Base-by-base conservation (phyloP, 2,888 invertebrate species). In the Hirtodrosophila cameraria region DNA sequence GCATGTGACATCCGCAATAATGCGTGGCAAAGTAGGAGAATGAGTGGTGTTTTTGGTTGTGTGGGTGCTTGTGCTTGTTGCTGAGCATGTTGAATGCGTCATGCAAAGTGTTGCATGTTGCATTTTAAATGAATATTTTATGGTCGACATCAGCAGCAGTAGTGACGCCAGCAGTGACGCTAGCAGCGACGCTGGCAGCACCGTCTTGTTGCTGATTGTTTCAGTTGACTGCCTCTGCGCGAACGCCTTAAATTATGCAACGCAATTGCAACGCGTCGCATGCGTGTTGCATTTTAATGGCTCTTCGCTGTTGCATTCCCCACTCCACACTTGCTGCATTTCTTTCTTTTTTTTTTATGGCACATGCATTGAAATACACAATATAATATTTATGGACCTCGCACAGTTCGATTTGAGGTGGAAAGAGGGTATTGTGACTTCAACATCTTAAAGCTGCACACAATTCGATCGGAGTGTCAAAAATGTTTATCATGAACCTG, bases 51-150 rank as follows among this genome's bases (percentile, higher is more conserved):
- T n/a, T n/a, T n/a, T 8, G 23, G 13, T 12, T 9, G 7, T 7
- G 20, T 31, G 9, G 45, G 23, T 6, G 49, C 23, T 13, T n/a
- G 0, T 1, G 8, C n/a, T 28, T 6, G 15, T 9, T 23, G 50
- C n/a, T 18, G 46, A 8, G 33, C 23, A 38, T 41, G 55, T 46
- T 36, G 65, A 41, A 66, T 79, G 83, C 73, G 84, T 71, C 75
- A 83, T 80, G 65, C 64, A 73, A 69, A 86, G 81, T 84, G 87
- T 86, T 84, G 80, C 80, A 86, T 80, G 80, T 62, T 81, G 87
- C 78, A 80, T 80, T 83, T 84, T 65, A 80, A 80, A 86, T 80
- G 66, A 86, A 80, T 80, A 81, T 80, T 84, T 86, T 86, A 77
- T 80, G 75, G 66, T 39, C 75, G 59, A 60, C 57, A 69, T 63